A percentile compares a stretch with the other conserved stretches of the same genome.
phyloP scores from a whole-genome alignment of 2,888 invertebrate species.

The Saturnia japonica region DNA sequence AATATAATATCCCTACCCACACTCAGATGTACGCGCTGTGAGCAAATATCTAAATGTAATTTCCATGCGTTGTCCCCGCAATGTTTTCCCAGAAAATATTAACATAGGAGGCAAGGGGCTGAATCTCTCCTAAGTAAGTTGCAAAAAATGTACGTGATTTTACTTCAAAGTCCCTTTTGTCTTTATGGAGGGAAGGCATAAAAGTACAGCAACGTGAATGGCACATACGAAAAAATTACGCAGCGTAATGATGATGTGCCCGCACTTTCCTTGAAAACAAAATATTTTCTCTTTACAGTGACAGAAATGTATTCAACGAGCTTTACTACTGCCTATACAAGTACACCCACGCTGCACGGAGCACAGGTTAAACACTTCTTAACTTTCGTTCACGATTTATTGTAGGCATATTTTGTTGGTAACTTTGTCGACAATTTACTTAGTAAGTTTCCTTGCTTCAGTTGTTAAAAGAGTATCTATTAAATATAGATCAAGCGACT shows the following conservation, averaged over 20 bases:
- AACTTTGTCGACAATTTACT: conserved; percentile 16
- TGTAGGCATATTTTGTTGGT: conserved; percentile 18
- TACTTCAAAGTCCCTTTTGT: conserved; percentile 82
- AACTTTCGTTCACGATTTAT: conserved; percentile 39
- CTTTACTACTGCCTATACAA: conserved; percentile 53
- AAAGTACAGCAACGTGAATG: conserved; percentile 78
- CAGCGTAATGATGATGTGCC: conserved; percentile 79
- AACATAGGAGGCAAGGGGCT: conserved; percentile 80
- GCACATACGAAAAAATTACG: conserved; percentile 81
- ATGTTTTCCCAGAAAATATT: conserved; percentile 82
- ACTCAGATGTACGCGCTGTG: conserved; percentile 75
- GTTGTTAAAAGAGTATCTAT: not conserved
- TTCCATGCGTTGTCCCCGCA: conserved; percentile 82
- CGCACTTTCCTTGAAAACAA: conserved; percentile 75
- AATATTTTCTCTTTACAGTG: conserved; percentile 76
- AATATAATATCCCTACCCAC: conserved; percentile 80
- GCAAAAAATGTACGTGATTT: conserved; percentile 83
- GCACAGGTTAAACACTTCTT: conserved; percentile 29
- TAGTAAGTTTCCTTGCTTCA: conserved; percentile 2
- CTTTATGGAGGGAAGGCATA: conserved; percentile 80
- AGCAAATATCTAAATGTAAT: conserved; percentile 82
- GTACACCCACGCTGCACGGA: conserved; percentile 29
- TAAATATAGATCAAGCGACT: not conserved
- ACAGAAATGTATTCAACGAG: conserved; percentile 72
- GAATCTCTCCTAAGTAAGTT: conserved; percentile 82